Conservation (phyloP, 92 coral and sea anemone genomes). For the Palythoa caribaeorum region DNA sequence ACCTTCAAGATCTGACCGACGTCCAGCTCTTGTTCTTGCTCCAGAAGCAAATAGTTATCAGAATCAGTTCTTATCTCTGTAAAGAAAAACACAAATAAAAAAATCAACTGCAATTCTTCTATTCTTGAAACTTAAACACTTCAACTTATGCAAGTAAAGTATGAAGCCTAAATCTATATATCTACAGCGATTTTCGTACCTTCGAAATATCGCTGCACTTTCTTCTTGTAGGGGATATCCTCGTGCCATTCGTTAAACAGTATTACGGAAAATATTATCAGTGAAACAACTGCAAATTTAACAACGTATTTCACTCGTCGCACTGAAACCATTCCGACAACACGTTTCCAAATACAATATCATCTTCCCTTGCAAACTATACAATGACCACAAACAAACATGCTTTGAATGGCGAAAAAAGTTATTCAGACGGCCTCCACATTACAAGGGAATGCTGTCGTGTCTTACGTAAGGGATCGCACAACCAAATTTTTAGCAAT, state of each 20-base stretch:
- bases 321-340: conserved; percentile 40
- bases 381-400: background rate
- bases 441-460: background rate
- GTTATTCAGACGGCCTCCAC: background rate
- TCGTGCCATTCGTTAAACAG: conserved; percentile 31
- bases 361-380: background rate
- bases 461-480: too few species aligned
- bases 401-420: background rate
- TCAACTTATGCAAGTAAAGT: too few species aligned
- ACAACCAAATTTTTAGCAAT: too few species aligned
- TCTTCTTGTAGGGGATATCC: conserved; percentile 18
- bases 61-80: background rate
- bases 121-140: background rate
- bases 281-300: conserved; percentile 14
- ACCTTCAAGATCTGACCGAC: conserved; percentile 27
- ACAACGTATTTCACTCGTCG: conserved; percentile 35
- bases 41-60: conserved; percentile 13
- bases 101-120: too few species aligned
- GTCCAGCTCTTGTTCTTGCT: conserved; percentile 25
- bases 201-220: conserved; percentile 17
- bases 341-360: background rate
- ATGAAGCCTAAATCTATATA: background rate
- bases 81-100: too few species aligned
- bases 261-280: conserved; percentile 3
- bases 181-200: background rate